These are phyloP conservation scores for Cerceris ruficornis DNA, from an alignment of 2,888 invertebrate species.

Conservation along the genomic window DNA sequence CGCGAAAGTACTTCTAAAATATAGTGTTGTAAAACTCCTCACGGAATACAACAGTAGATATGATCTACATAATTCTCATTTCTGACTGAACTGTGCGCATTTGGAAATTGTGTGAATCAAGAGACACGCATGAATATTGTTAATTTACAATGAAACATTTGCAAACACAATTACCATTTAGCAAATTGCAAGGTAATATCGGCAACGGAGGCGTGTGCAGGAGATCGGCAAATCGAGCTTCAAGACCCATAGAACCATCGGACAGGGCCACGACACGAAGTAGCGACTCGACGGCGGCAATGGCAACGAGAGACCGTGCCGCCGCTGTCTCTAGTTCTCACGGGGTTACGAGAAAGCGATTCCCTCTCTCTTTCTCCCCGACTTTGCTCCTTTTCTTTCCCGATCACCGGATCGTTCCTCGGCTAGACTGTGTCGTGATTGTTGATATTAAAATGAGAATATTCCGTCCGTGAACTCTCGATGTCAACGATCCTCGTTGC, in stretches of 20 bases:
- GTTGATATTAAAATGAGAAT: conserved; percentile 8
- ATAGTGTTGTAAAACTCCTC: too few relatives aligned
- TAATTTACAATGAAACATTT: neutral
- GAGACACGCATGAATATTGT: too few relatives aligned
- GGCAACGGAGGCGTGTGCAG: neutral
- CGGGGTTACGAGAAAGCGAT: conserved; percentile 80
- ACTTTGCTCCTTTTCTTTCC: conserved; percentile 29
- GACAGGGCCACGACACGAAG: conserved; percentile 42
- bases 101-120: too few relatives aligned
- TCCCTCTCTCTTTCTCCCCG: conserved; percentile 57
- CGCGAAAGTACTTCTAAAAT: too few relatives aligned
- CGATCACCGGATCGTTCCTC: conserved; percentile 20
- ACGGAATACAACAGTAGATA: too few relatives aligned
- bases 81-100: too few relatives aligned
- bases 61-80: too few relatives aligned
- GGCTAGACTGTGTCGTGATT: conserved; percentile 18
- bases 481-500: conserved; percentile 15
- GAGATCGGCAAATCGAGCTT: neutral
- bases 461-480: conserved; percentile 32
- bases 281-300: conserved; percentile 40
- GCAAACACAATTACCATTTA: neutral
- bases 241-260: neutral
- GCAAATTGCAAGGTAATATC: neutral
- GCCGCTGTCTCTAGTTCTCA: conserved; percentile 75
- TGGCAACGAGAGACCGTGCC: conserved; percentile 57